Base-by-base conservation (phyloP, 2,888 invertebrate genomes). In the Orthonevra nobilis region DNA sequence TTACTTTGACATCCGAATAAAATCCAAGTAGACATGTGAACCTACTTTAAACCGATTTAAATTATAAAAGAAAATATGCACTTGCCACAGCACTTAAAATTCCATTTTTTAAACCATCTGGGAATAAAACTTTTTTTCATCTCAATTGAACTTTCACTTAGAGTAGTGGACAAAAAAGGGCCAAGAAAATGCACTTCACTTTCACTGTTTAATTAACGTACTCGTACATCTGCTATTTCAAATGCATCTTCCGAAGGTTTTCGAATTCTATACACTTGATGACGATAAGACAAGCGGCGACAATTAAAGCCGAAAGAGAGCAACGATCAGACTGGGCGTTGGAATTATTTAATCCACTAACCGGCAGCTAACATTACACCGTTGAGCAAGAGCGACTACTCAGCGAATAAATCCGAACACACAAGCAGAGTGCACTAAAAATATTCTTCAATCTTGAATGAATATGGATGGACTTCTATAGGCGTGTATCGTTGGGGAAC, bases 91-190 rank as follows among this genome's bases (percentile, higher is more conserved):
- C 38, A 40, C 30, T 38, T 36, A 15, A 12, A 23, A 48, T 40
- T 46, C 30, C 46, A 30, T 48, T 68, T 68, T 17, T 28, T 36
- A 14, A 66, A 46, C 54, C 44, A 42, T 26, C 17, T 44, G 17
- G 17, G 48, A 32, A 46, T 36, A 63, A 23, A 9, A 46, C 26
- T 28, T 40, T n/a, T 34, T 30, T 19, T 34, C 26, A 23, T 20
- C 34, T 54, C 36, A 44, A 28, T 58, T 56, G 46, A 48, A 58
- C 68, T 58, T 68, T 68, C 68, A 68, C 68, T 68, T 1, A 42
- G 42, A n/a, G 15, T 23, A 32, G 46, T 19, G 7, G 14, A 5
- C 9, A 17, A 32, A 32, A 40, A 68, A 68, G 68, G 68, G 68
- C 20, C 23, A 10, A 36, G 10, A 17, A 10, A 40, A 23, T 34